Conservation (phyloP, 2,797 vertebrate species). For the Scomberomorus guttatus region DNA sequence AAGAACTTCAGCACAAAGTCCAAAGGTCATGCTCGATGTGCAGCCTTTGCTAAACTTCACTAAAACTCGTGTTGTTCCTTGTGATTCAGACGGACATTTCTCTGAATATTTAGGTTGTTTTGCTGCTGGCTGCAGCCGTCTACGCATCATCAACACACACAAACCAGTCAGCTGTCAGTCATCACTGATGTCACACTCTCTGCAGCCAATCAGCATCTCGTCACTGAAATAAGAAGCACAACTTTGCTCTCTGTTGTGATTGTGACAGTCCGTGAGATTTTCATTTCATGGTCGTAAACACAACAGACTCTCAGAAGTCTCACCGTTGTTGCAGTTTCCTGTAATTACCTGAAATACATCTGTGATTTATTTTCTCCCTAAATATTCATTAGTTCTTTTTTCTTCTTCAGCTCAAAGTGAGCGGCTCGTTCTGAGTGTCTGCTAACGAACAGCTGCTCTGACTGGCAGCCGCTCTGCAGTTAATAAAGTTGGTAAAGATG, state of each 20-base stretch:
- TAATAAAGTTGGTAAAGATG: background rate
- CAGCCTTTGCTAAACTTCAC: too few species aligned
- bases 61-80: too few species aligned
- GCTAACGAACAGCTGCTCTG: slow-evolving; percentile 39
- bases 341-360: slow-evolving; percentile 16
- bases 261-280: background rate
- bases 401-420: slow-evolving; percentile 9
- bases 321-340: background rate
- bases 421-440: background rate
- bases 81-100: too few species aligned
- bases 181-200: background rate
- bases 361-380: background rate
- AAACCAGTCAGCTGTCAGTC: slow-evolving; percentile 33
- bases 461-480: too few species aligned
- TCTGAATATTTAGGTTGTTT: too few species aligned
- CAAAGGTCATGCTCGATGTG: background rate
- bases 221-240: background rate
- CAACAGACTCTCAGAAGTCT: background rate
- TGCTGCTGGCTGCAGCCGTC: too few species aligned
- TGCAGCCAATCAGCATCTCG: slow-evolving; percentile 17
- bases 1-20: too few species aligned
- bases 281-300: slow-evolving; percentile 16
- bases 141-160: background rate
- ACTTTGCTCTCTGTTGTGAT: background rate
- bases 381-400: too few species aligned